Percentiles rank a stretch among this genome's conserved stretches.
Conservation (phyloP, 2,113 vertebrate species). For the Pygathrix nemaeus region DNA sequence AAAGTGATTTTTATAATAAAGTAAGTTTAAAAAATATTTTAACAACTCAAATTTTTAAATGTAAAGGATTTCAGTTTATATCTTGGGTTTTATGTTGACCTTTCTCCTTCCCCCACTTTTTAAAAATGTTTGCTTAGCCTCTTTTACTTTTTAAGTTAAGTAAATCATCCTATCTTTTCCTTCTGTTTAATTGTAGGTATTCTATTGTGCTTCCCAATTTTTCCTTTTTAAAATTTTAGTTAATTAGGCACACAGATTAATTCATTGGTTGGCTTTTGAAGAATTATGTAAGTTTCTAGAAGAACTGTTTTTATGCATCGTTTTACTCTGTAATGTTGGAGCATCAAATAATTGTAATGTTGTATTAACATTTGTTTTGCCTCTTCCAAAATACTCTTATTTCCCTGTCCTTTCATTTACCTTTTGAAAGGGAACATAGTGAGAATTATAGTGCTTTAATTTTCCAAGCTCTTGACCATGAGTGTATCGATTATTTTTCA, state of each 20-base stretch:
- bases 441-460: background rate
- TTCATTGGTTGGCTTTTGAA: constrained; percentile 5
- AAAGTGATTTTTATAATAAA: constrained; percentile 33
- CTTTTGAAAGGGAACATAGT: background rate
- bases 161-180: background rate
- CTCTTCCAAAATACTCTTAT: background rate
- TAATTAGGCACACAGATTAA: background rate
- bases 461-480: background rate
- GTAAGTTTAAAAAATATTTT: background rate
- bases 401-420: background rate
- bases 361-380: background rate
- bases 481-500: background rate
- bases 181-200: background rate
- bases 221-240: background rate
- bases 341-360: background rate
- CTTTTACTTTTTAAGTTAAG: background rate
- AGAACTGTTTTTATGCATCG: background rate
- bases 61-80: background rate
- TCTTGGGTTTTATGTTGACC: background rate
- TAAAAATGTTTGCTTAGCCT: background rate
- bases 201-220: background rate
- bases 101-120: background rate
- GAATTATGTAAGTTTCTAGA: background rate
- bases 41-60: background rate
- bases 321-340: background rate